Conservation (phyloP, 2,888 invertebrate species). For the Stegophylla sp. region DNA sequence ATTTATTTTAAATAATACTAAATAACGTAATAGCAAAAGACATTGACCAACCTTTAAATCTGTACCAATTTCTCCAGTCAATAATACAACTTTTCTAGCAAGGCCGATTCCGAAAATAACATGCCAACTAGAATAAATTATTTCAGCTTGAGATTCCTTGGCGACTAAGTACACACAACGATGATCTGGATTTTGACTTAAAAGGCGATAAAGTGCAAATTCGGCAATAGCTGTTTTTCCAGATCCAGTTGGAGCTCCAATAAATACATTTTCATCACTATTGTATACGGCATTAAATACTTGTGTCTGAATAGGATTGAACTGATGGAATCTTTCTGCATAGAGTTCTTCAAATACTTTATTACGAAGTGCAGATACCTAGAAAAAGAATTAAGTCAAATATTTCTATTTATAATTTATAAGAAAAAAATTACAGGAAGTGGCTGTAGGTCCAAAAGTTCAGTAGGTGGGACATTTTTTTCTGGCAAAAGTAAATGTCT, state of each 20-base stretch:
- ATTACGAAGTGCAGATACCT: constrained; percentile 87
- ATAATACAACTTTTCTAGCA: constrained; percentile 84
- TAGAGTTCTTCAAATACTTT: constrained; percentile 86
- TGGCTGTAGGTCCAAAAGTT: constrained; percentile 94
- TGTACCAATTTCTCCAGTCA: constrained; percentile 97
- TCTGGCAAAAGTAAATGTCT: constrained; percentile 96
- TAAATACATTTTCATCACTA: constrained; percentile 96
- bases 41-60: constrained; percentile 79
- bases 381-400: constrained; percentile 6
- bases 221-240: constrained; percentile 93
- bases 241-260: constrained; percentile 90
- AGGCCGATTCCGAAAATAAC: constrained; percentile 82
- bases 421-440: constrained; percentile 71
- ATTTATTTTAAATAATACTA: too few relatives aligned
- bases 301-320: constrained; percentile 99
- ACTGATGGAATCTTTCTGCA: constrained; percentile 84
- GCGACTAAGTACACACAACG: constrained; percentile 94
- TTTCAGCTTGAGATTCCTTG: constrained; percentile 87
- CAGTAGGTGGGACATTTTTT: constrained; percentile 97
- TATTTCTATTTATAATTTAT: not conserved
- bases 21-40: constrained; percentile 60
- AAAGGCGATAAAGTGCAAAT: constrained; percentile 88
- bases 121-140: constrained; percentile 90
- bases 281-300: constrained; percentile 99
- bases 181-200: constrained; percentile 76